phyloP scores from a whole-genome alignment of 2,888 invertebrate species.

The Xylocampa areola region DNA sequence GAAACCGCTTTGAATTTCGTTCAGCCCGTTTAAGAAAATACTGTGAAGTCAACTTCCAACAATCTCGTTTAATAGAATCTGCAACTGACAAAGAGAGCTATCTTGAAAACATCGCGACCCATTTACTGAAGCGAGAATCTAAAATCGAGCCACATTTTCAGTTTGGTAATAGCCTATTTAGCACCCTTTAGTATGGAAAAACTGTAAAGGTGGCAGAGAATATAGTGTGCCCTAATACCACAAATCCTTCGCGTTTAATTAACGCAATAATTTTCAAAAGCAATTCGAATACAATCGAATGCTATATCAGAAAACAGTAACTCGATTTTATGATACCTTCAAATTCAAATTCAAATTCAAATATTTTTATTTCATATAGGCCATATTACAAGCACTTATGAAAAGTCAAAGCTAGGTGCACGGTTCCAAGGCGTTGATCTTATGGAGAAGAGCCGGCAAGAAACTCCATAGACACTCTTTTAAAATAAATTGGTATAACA shows the following conservation, averaged over 20 bases:
- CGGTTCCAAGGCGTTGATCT: no score
- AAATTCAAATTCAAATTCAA: no score
- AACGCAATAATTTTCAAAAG: slow-evolving; percentile 58
- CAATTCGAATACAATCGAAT: slow-evolving; percentile 64
- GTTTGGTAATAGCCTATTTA: slow-evolving; percentile 54
- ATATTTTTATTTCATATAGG: no score
- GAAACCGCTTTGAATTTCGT: slow-evolving; percentile 44
- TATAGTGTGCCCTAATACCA: slow-evolving; percentile 37
- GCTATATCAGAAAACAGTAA: slow-evolving; percentile 61
- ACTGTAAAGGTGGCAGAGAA: slow-evolving; percentile 41
- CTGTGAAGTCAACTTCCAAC: slow-evolving; percentile 47
- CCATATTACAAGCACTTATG: no score
- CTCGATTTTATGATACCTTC: slow-evolving; percentile 68
- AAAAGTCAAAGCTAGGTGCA: no score
- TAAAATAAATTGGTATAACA: no score
- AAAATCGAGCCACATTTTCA: slow-evolving; percentile 40
- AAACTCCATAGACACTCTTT: no score
- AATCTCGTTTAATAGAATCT: slow-evolving; percentile 53
- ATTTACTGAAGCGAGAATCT: slow-evolving; percentile 44
- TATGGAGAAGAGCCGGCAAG: no score
- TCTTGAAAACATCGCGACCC: slow-evolving; percentile 45
- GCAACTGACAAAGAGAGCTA: slow-evolving; percentile 53
- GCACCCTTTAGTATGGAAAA: slow-evolving; percentile 27
- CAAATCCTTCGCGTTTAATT: slow-evolving; percentile 59
- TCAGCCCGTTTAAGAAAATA: slow-evolving; percentile 49